phyloP scores from a whole-genome alignment of 2,113 vertebrate species.

The Amia ocellicauda region DNA sequence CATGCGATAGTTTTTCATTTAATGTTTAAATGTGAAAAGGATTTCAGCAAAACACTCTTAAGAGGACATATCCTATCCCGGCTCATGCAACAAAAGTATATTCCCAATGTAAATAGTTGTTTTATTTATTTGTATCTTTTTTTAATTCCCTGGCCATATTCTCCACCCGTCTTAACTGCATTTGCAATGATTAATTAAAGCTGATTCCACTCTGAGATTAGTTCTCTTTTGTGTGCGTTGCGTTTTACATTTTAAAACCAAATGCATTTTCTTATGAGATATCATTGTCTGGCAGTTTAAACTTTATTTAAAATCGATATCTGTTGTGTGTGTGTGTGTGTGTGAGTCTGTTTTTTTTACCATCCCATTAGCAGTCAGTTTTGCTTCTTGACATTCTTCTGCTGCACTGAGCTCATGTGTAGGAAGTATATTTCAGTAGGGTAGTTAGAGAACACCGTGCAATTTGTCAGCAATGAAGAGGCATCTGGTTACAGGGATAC shows the following conservation, averaged over 20 bases:
- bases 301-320: no score
- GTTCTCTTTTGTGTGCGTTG: neutral
- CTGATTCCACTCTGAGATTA: neutral
- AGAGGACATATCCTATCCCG: neutral
- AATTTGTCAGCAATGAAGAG: slow-evolving; percentile 27
- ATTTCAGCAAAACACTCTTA: neutral
- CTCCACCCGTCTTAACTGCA: neutral
- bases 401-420: slow-evolving; percentile 36
- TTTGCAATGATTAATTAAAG: neutral
- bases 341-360: no score
- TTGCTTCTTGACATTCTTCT: neutral
- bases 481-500: slow-evolving; percentile 25
- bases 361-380: neutral
- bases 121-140: no score
- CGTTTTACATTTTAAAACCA: neutral
- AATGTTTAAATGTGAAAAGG: neutral
- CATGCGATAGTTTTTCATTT: neutral
- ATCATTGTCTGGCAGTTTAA: neutral
- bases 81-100: no score
- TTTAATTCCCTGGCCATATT: no score
- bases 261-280: neutral
- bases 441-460: slow-evolving; percentile 37
- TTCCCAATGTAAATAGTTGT: no score
- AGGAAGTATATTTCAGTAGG: slow-evolving; percentile 41
- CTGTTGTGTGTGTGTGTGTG: neutral